phyloP scores from a whole-genome alignment of 2,888 invertebrate genomes.

The Drosophila peninsularis region DNA sequence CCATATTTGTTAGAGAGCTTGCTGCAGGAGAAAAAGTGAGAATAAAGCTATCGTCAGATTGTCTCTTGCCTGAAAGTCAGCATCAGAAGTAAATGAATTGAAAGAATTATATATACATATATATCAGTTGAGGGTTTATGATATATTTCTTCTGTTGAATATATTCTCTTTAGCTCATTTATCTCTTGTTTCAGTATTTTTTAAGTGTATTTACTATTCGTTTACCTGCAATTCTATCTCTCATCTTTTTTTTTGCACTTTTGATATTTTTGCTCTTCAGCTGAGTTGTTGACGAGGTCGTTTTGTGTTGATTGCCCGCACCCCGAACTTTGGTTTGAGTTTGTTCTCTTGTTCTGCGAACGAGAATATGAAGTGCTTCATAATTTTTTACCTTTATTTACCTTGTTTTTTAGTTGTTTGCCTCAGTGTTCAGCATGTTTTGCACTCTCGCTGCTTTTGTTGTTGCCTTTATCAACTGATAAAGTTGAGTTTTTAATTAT shows the following conservation, averaged over 20 bases:
- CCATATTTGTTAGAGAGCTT: background rate
- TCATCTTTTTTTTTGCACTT: slow-evolving; percentile 45
- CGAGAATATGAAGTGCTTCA: slow-evolving; percentile 75
- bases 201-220: background rate
- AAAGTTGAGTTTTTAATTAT: slow-evolving; percentile 74
- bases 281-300: slow-evolving; percentile 77
- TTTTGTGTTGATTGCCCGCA: slow-evolving; percentile 76
- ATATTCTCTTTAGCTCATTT: background rate
- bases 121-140: background rate
- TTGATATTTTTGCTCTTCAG: slow-evolving; percentile 72
- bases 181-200: background rate
- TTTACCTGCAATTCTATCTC: background rate
- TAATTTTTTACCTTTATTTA: slow-evolving; percentile 75
- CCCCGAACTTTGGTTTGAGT: slow-evolving; percentile 63
- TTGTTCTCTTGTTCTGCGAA: slow-evolving; percentile 53
- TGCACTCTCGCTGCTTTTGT: slow-evolving; percentile 29
- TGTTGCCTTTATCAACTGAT: slow-evolving; percentile 52
- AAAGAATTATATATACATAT: background rate
- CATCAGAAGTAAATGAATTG: background rate
- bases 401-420: slow-evolving; percentile 68
- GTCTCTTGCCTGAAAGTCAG: background rate
- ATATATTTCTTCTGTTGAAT: background rate
- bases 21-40: background rate
- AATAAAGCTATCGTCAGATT: background rate
- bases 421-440: slow-evolving; percentile 51